phyloP scores from a whole-genome alignment of 2,797 vertebrate species.

The Hephaestus fuliginosus region DNA sequence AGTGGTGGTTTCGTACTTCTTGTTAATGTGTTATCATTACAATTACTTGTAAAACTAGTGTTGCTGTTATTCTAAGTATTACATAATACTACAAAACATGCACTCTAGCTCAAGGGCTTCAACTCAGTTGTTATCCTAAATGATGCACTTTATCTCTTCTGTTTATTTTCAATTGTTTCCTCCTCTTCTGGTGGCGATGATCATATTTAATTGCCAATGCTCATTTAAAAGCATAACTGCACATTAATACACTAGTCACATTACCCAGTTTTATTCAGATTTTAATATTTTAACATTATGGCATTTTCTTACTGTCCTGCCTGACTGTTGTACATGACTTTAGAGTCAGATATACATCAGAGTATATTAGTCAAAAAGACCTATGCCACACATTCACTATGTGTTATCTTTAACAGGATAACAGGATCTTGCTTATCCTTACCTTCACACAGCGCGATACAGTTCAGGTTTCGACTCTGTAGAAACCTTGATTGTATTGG shows the following conservation, averaged over 20 bases:
- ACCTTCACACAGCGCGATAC: slow-evolving; percentile 99
- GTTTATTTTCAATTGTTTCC: slow-evolving; percentile 10
- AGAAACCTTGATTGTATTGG: slow-evolving; percentile 98
- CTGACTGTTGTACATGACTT: background rate
- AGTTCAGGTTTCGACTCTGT: slow-evolving; percentile 99
- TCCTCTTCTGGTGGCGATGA: background rate
- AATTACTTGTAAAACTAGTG: background rate
- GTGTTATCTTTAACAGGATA: background rate
- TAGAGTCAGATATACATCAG: background rate
- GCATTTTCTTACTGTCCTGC: background rate
- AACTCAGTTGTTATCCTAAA: background rate
- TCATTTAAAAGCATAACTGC: background rate
- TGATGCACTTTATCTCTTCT: background rate
- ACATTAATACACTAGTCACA: slow-evolving; percentile 3
- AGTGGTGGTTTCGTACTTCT: background rate
- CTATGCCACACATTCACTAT: background rate
- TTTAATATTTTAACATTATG: background rate
- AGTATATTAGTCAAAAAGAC: background rate
- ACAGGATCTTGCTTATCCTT: slow-evolving; percentile 28
- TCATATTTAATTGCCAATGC: background rate
- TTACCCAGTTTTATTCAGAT: background rate
- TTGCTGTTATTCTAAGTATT: background rate
- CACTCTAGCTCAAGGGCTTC: background rate
- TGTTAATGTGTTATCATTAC: background rate
- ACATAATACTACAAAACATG: background rate